phyloP scores from a whole-genome alignment of 2,113 vertebrate species.

The Acanthisitta chloris region DNA sequence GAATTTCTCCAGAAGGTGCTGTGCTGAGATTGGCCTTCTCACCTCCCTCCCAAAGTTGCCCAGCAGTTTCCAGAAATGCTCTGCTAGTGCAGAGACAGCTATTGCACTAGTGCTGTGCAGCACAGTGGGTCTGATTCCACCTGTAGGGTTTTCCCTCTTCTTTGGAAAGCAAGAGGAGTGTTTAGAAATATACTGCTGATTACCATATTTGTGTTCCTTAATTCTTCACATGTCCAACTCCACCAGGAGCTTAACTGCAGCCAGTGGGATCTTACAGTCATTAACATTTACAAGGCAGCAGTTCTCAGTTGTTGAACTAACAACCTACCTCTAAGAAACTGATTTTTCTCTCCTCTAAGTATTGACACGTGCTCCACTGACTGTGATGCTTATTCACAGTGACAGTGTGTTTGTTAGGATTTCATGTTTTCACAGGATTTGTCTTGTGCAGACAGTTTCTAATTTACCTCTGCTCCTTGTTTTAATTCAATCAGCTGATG shows the following conservation, averaged over 20 bases:
- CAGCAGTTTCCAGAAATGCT: not conserved
- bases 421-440: conserved; percentile 57
- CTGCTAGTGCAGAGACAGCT: not conserved
- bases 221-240: conserved; percentile 48
- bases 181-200: conserved; percentile 43
- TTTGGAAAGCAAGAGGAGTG: not conserved
- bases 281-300: conserved; percentile 62
- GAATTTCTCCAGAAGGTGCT: not conserved
- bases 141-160: not conserved
- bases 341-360: conserved; percentile 52
- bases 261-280: conserved; percentile 60
- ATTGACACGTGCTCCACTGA: conserved; percentile 34
- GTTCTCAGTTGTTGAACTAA: conserved; percentile 56
- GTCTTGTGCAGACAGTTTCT: conserved; percentile 49
- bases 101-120: rapidly evolving
- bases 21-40: not conserved
- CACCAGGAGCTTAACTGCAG: conserved; percentile 61
- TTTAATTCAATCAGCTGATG: conserved; percentile 63
- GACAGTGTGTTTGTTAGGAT: conserved; percentile 50
- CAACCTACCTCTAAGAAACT: conserved; percentile 52
- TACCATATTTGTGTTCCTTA: conserved; percentile 49
- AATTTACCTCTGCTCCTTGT: conserved; percentile 60
- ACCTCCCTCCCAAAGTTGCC: not conserved
- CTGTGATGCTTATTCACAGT: conserved; percentile 51
- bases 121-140: not conserved